Evolutionary conservation across 2,888 invertebrate genomes (phyloP).

Genomic region (Pardosa pseudoannulata): DNA sequence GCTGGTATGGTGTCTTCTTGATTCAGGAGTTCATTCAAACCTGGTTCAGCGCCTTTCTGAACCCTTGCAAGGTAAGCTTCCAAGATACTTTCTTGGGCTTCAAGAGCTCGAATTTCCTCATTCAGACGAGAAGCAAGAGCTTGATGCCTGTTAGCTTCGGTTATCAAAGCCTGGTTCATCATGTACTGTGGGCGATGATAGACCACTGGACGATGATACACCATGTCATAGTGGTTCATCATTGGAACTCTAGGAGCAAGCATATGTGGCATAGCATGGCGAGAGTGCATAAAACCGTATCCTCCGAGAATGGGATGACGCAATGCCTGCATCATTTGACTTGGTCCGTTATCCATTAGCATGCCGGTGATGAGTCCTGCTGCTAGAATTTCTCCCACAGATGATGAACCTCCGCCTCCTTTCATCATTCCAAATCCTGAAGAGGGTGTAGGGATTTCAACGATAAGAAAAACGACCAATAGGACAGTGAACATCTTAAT

Average conservation of each 20-base stretch:
- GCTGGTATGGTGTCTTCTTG: slow-evolving; percentile 42
- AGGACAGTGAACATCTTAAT: not conserved
- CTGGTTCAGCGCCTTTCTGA: not conserved
- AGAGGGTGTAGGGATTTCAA: not conserved
- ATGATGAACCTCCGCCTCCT: slow-evolving; percentile 3
- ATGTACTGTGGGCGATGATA: too few species aligned
- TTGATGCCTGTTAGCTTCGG: slow-evolving; percentile 21
- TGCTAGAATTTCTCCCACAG: slow-evolving; percentile 46
- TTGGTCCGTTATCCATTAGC: slow-evolving; percentile 32
- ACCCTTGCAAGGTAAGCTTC: slow-evolving; percentile 8
- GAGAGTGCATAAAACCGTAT: not conserved
- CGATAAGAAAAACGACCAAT: not conserved
- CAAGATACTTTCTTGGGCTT: slow-evolving; percentile 33
- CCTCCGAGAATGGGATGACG: slow-evolving; percentile 1
- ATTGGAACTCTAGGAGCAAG: not conserved
- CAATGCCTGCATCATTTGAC: slow-evolving; percentile 7
- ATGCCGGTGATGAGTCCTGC: slow-evolving; percentile 52
- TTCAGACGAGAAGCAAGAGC: slow-evolving; percentile 16
- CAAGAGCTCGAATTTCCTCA: slow-evolving; percentile 13
- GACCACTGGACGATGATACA: too few species aligned
- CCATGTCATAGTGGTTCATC: not conserved
- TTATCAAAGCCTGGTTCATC: slow-evolving; percentile 10
- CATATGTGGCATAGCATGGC: not conserved
- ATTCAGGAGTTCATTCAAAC: slow-evolving; percentile 18
- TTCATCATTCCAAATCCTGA: slow-evolving; percentile 32